Percentiles rank a stretch among this genome's conserved stretches.
These are phyloP conservation scores for Phymastichus coffea DNA, from an alignment of 1,140 invertebrate genomes.

Conservation along the genomic window DNA sequence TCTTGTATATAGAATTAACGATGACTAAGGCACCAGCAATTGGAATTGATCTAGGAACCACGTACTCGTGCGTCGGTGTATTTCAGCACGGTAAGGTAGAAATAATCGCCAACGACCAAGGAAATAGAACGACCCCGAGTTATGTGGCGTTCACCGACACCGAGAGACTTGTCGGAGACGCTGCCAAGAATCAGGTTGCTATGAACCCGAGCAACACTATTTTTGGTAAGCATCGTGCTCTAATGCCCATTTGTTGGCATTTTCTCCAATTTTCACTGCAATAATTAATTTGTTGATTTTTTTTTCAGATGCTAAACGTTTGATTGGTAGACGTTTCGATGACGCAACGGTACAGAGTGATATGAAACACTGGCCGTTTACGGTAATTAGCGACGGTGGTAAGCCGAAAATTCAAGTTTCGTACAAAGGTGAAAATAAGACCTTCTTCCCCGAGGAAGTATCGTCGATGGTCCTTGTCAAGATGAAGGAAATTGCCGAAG, in stretches of 20 bases:
- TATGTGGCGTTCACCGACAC: conserved; percentile 91
- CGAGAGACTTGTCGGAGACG: conserved; percentile 84
- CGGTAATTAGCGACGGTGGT: conserved; percentile 65
- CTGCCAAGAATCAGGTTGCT: conserved; percentile 74
- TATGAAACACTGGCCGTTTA: conserved; percentile 77
- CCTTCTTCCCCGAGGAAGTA: conserved; percentile 47
- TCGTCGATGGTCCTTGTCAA: conserved; percentile 61
- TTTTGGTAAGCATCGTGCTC: conserved; percentile 61
- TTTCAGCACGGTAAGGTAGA: conserved; percentile 85
- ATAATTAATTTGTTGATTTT: conserved; percentile 2
- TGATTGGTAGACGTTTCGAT: conserved; percentile 59
- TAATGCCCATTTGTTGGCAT: too few relatives aligned
- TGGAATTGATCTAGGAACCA: conserved; percentile 77
- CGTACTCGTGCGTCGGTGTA: conserved; percentile 78
- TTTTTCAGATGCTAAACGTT: conserved; percentile 51
- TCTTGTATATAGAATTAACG: conserved; percentile 23
- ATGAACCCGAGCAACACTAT: conserved; percentile 77
- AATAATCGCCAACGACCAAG: conserved; percentile 91
- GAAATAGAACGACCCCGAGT: conserved; percentile 85
- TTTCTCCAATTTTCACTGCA: background rate
- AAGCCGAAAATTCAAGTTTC: conserved; percentile 70
- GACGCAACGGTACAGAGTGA: conserved; percentile 73
- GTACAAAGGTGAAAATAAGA: conserved; percentile 58
- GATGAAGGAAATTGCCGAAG: conserved; percentile 71
- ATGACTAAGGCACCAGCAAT: conserved; percentile 60